Evolutionary conservation across 2,797 vertebrate genomes (phyloP).

Genomic region (Hylomyscus alleni): DNA sequence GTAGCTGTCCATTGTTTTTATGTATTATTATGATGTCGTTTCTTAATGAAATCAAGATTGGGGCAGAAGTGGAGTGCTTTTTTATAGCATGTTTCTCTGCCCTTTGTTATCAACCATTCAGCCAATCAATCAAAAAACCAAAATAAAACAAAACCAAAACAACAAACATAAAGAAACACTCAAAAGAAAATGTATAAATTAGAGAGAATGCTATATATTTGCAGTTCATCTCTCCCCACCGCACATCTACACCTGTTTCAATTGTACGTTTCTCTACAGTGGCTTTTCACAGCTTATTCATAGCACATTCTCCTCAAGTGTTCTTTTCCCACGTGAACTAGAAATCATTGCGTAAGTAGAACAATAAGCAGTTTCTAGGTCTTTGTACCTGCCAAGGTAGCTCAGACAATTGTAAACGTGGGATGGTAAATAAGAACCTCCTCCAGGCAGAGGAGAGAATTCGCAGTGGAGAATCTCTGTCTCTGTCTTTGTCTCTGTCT

Average conservation of each 20-base stretch:
- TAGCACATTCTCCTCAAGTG: background rate
- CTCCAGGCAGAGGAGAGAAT: background rate
- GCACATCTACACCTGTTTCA: background rate
- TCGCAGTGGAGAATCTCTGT: background rate
- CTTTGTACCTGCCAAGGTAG: slow-evolving; percentile 37
- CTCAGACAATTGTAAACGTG: background rate
- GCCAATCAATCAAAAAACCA: background rate
- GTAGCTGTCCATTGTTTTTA: background rate
- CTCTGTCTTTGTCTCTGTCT: background rate
- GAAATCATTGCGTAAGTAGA: slow-evolving; percentile 39
- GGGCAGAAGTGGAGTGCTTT: background rate
- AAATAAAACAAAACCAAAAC: background rate
- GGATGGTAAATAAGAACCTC: background rate
- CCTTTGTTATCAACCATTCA: background rate
- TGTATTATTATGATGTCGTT: background rate
- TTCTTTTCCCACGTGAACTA: background rate
- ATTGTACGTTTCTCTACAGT: background rate
- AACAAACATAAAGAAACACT: background rate
- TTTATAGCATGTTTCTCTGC: background rate
- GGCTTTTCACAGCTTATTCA: background rate
- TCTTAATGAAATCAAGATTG: background rate
- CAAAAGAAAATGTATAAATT: background rate
- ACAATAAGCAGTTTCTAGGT: slow-evolving; percentile 10
- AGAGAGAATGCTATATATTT: background rate
- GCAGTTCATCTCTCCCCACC: background rate